A percentile compares a stretch with the other conserved stretches of the same genome.
phyloP scores from a whole-genome alignment of 2,113 vertebrate genomes.

The Geococcyx californianus region DNA sequence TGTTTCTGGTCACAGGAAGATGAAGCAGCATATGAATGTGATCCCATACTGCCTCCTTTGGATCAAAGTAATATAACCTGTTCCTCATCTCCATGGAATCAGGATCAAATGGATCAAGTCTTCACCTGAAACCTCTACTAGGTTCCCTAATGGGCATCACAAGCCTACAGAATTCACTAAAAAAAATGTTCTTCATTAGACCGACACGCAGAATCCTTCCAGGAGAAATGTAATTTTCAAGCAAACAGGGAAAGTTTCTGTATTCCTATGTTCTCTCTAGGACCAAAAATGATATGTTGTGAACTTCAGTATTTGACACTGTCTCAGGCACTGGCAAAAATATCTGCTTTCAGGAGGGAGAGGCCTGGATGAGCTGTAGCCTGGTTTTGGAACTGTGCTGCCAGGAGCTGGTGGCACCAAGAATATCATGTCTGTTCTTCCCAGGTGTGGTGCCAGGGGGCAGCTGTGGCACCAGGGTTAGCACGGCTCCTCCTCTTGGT shows the following conservation, averaged over 20 bases:
- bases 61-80: neutral
- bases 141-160: neutral
- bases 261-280: neutral
- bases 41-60: neutral
- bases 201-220: neutral
- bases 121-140: neutral
- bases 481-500: fast-evolving
- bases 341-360: neutral
- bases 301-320: neutral
- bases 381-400: neutral
- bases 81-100: neutral
- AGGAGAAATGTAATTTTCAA: neutral
- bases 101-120: neutral
- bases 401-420: fast-evolving
- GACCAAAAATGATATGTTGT: neutral
- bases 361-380: neutral
- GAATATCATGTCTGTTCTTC: neutral
- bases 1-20: neutral
- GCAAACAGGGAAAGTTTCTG: neutral
- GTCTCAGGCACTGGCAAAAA: neutral
- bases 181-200: neutral
- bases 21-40: neutral
- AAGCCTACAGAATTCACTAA: neutral
- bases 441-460: neutral
- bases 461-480: fast-evolving